Evolutionary conservation across 2,888 invertebrate genomes (phyloP), one percentile per base, ranked within the genome.

Genomic region (Druceiella hillmani): DNA sequence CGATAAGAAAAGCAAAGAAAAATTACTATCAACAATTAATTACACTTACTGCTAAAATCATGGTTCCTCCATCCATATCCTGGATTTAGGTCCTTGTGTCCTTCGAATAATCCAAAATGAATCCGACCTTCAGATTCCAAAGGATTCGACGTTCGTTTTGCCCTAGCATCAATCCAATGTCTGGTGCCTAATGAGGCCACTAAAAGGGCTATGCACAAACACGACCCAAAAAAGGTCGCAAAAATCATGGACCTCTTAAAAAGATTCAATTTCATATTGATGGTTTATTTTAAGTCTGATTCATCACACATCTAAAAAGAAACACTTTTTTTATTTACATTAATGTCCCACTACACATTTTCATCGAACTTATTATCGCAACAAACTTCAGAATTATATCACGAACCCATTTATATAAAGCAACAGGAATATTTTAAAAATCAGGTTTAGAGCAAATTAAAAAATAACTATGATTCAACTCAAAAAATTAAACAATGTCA

Each of bases 41-140:
- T 11, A 15, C 10, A 62, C 76, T 75, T 62, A 91, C 90, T 83
- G 57, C 85, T 82, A 46, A 92, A 78, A 43, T 83, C 78, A 55
- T 81, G 76, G 36, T 74, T 74, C 54, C 92, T 78, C 74, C 80
- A 79, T 3, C 92, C 93, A 53, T 88, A 85, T 3, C 85, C 87
- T 40, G 79, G 79, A 58, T 91, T 85, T 20, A 94, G 62, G 50
- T 82, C 80, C 58, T 90, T 89, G 45, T 79, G 81, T 0, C 94
- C 94, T 52, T 84, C 81, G 55, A 94, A 89, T 5, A 95, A 74
- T 0, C 94, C 94, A 56, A 92, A 88, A 56, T 83, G 79, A 41
- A 91, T 79, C 47, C 76, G 72, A 0, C 90, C 91, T 34, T 81
- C 81, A 27, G 84, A 83, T 40, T 79, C 77, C 32, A 74, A 61